Percentiles rank a stretch among this genome's conserved stretches.
These are phyloP conservation scores for Cosmopolites sordidus DNA, from an alignment of 2,888 invertebrate genomes.

Conservation along the genomic window DNA sequence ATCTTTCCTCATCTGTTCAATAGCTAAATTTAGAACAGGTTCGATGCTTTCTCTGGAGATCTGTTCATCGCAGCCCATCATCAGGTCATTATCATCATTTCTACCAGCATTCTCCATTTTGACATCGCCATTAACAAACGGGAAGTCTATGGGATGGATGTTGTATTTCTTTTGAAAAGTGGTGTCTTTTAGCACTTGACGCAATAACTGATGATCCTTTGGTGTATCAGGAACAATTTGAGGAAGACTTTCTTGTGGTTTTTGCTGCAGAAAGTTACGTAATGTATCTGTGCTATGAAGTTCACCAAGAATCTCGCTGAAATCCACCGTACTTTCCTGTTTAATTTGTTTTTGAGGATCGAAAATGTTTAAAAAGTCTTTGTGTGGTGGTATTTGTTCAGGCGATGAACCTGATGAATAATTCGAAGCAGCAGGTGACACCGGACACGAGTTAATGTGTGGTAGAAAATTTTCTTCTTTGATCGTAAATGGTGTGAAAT, in stretches of 20 bases:
- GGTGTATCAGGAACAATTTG: slow-evolving; percentile 41
- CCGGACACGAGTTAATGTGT: slow-evolving; percentile 52
- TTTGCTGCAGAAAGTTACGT: slow-evolving; percentile 37
- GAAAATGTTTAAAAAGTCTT: slow-evolving; percentile 37
- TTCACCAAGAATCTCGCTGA: slow-evolving; percentile 57
- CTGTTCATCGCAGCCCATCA: slow-evolving; percentile 50
- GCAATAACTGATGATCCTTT: slow-evolving; percentile 69
- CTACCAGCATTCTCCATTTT: slow-evolving; percentile 60
- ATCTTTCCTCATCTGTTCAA: slow-evolving; percentile 81
- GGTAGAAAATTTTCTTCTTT: slow-evolving; percentile 44
- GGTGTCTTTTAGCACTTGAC: slow-evolving; percentile 79
- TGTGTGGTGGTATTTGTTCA: slow-evolving; percentile 30
- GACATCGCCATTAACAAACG: slow-evolving; percentile 52
- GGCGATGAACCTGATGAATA: slow-evolving; percentile 37
- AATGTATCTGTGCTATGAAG: slow-evolving; percentile 45
- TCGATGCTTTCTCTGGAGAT: slow-evolving; percentile 73
- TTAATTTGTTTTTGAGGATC: slow-evolving; percentile 45
- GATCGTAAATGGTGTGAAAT: slow-evolving; percentile 51
- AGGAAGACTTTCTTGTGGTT: slow-evolving; percentile 16
- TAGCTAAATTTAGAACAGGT: slow-evolving; percentile 77
- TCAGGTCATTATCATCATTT: slow-evolving; percentile 45
- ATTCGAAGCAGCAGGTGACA: slow-evolving; percentile 36
- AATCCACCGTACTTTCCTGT: slow-evolving; percentile 61
- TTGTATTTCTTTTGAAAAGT: slow-evolving; percentile 82
- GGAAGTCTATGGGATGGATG: slow-evolving; percentile 70